Evolutionary conservation across 2,797 vertebrate species (phyloP).

Genomic region (Chelonia mydas): DNA sequence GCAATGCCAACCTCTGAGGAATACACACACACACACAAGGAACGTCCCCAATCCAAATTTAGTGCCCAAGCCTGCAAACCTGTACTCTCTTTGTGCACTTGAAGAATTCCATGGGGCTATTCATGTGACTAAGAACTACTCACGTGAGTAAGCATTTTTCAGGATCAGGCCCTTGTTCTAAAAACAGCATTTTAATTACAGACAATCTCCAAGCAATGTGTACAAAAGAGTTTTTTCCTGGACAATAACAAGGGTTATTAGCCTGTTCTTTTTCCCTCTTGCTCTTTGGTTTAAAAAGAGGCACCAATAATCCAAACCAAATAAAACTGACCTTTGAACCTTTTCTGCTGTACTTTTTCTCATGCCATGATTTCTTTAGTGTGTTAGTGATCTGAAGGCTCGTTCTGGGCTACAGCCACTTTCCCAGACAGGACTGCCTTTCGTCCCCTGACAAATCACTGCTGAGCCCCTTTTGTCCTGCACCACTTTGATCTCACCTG

Average conservation of each 20-base stretch:
- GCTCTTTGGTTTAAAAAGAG: conserved; percentile 79
- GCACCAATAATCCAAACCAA: conserved; percentile 89
- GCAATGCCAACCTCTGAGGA: background rate
- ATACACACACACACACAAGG: conserved; percentile 13
- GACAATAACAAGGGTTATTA: conserved; percentile 86
- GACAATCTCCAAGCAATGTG: conserved; percentile 78
- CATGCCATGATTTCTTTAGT: conserved; percentile 89
- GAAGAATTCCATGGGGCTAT: conserved; percentile 53
- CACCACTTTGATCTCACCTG: conserved; percentile 95
- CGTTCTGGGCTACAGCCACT: conserved; percentile 82
- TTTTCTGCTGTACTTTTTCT: conserved; percentile 92
- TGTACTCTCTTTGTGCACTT: conserved; percentile 67
- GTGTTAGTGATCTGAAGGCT: conserved; percentile 88
- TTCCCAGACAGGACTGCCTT: conserved; percentile 88
- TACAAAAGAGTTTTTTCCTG: conserved; percentile 83
- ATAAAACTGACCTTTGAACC: conserved; percentile 94
- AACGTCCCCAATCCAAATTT: background rate
- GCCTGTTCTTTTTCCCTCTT: conserved; percentile 82
- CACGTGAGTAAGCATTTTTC: conserved; percentile 64
- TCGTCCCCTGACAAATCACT: conserved; percentile 93
- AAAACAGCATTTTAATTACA: conserved; percentile 78
- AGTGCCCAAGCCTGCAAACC: conserved; percentile 57
- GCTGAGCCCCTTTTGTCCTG: conserved; percentile 93
- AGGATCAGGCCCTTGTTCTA: conserved; percentile 73
- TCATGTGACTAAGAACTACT: conserved; percentile 71